Conservation (phyloP, 2,113 vertebrate genomes). For the Serinus canaria region DNA sequence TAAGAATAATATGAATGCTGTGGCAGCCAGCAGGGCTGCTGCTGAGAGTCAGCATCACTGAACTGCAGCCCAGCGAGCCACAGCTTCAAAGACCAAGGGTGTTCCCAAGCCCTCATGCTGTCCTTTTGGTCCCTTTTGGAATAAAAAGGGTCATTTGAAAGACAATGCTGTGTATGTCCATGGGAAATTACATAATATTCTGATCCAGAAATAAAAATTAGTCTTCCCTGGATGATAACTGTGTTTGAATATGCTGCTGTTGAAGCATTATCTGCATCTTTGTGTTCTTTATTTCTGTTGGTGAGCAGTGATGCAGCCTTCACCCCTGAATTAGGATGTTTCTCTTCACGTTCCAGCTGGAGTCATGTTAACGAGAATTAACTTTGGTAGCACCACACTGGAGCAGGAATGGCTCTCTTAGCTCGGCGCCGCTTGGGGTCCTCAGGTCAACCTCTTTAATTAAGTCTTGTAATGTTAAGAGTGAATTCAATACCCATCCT, state of each 20-base stretch:
- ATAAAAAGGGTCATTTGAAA: neutral
- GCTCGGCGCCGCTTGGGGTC: constrained; percentile 47
- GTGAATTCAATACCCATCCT: constrained; percentile 63
- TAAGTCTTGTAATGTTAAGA: constrained; percentile 62
- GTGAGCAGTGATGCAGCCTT: neutral
- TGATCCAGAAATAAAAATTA: neutral
- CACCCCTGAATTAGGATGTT: neutral
- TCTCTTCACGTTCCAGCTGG: neutral
- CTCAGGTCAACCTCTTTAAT: constrained; percentile 70
- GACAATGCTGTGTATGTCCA: neutral
- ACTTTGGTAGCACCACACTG: neutral
- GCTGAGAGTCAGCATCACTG: neutral
- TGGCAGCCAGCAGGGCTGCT: neutral
- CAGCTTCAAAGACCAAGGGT: neutral
- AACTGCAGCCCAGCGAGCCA: accelerated
- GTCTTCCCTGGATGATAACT: neutral
- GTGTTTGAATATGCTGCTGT: accelerated
- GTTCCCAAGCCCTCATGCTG: accelerated
- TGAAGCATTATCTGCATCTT: neutral
- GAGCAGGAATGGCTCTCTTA: constrained; percentile 26
- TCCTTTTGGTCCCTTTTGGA: neutral
- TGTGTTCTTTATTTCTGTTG: neutral
- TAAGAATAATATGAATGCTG: neutral
- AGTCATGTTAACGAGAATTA: constrained; percentile 41
- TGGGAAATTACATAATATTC: neutral